A percentile compares a stretch with the other conserved stretches of the same genome.
These are phyloP conservation scores for Lycopodina hypogea DNA, from an alignment of 37 sponge, comb jelly and placozoan genomes.

Conservation along the genomic window DNA sequence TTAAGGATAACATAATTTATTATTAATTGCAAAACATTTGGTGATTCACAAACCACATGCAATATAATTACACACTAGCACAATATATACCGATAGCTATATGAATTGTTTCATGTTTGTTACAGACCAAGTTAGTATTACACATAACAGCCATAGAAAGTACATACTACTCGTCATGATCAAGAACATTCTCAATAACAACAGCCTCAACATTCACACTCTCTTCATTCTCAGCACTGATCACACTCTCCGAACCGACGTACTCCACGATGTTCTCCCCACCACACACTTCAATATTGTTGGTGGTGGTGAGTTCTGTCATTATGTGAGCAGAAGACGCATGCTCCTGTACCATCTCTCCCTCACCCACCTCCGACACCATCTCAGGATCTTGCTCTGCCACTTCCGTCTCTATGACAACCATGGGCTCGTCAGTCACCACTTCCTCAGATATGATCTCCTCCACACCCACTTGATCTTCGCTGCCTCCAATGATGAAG, in stretches of 20 bases:
- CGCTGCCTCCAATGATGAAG: constrained; percentile 36
- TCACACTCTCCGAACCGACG: too few relatives aligned
- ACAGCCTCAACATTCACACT: neutral
- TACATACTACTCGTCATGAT: neutral
- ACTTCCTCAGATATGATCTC: constrained; percentile 69
- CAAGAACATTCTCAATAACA: neutral
- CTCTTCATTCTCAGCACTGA: neutral
- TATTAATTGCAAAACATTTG: too few relatives aligned
- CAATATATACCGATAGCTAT: too few relatives aligned
- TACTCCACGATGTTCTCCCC: too few relatives aligned
- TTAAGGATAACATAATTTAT: too few relatives aligned
- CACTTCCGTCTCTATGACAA: constrained; percentile 45
- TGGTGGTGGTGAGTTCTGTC: neutral
- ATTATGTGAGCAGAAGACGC: neutral
- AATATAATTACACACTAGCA: too few relatives aligned
- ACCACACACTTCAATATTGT: too few relatives aligned
- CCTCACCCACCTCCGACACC: neutral
- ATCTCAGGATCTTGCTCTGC: neutral
- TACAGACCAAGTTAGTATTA: too few relatives aligned
- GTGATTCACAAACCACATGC: too few relatives aligned
- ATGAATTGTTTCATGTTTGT: too few relatives aligned
- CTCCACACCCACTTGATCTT: constrained; percentile 45
- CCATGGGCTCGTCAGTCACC: constrained; percentile 67
- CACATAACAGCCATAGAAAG: too few relatives aligned
- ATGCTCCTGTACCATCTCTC: neutral